phyloP scores from a whole-genome alignment of 2,888 invertebrate species.

The Meiosimyza decipiens region DNA sequence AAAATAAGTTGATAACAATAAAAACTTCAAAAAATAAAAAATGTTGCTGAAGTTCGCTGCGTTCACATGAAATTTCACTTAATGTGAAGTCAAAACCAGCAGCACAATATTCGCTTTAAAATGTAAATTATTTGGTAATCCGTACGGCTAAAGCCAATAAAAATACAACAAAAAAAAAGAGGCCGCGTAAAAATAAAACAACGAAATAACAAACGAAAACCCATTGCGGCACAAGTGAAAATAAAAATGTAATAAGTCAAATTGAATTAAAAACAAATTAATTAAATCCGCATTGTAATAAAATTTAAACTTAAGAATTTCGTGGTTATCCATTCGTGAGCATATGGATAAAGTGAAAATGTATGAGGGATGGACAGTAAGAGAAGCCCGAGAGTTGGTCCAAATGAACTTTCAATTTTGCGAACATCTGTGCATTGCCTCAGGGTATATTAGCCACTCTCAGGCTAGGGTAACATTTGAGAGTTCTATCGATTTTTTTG shows the following conservation, averaged over 20 bases:
- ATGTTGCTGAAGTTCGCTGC: too few relatives aligned
- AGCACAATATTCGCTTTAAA: constrained; percentile 22
- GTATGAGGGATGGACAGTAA: too few relatives aligned
- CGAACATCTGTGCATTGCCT: too few relatives aligned
- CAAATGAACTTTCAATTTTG: too few relatives aligned
- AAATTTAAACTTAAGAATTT: constrained; percentile 26
- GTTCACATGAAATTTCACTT: constrained; percentile 6
- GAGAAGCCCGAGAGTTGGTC: too few relatives aligned
- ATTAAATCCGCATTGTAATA: constrained; percentile 44
- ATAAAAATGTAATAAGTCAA: constrained; percentile 28
- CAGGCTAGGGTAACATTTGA: too few relatives aligned
- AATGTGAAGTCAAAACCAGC: constrained; percentile 11
- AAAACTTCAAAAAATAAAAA: too few relatives aligned
- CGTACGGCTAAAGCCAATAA: constrained; percentile 7
- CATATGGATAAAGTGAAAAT: too few relatives aligned
- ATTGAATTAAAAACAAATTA: constrained; percentile 49
- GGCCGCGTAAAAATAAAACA: not conserved
- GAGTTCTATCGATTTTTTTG: too few relatives aligned
- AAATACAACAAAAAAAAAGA: constrained; percentile 1
- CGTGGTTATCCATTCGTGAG: constrained; percentile 7
- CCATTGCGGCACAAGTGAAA: not conserved
- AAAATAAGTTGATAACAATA: too few relatives aligned
- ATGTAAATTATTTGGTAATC: constrained; percentile 35
- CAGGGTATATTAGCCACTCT: too few relatives aligned
- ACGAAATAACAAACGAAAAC: not conserved